These are phyloP conservation scores for Ramphastos sulfuratus DNA, from an alignment of 2,113 vertebrate species.

Conservation along the genomic window DNA sequence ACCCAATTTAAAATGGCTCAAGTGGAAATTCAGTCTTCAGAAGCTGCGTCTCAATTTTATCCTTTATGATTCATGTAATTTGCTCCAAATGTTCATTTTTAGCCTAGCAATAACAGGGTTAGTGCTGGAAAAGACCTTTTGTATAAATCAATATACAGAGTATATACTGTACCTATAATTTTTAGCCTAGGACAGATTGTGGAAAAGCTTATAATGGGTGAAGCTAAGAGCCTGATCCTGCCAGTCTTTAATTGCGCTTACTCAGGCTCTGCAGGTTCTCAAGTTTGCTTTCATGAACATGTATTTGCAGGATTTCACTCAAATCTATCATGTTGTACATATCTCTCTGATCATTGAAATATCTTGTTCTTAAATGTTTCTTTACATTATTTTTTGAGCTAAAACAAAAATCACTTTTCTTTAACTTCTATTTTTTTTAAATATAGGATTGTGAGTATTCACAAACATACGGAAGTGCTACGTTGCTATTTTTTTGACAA, in stretches of 20 bases:
- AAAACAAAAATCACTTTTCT: constrained; percentile 75
- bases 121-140: constrained; percentile 72
- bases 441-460: constrained; percentile 73
- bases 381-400: constrained; percentile 78
- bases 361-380: constrained; percentile 73
- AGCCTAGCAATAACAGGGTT: constrained; percentile 82
- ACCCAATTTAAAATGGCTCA: constrained; percentile 99
- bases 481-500: constrained; percentile 79
- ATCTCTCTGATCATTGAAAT: constrained; percentile 73
- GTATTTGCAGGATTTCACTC: not conserved
- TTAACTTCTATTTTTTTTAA: constrained; percentile 77
- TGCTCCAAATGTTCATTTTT: constrained; percentile 64
- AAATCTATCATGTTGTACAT: constrained; percentile 66
- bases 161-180: constrained; percentile 71
- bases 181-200: constrained; percentile 68
- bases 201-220: constrained; percentile 45
- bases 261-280: constrained; percentile 3
- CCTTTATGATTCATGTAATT: constrained; percentile 85
- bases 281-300: not conserved
- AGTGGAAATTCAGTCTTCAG: constrained; percentile 98
- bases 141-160: constrained; percentile 58
- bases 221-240: constrained; percentile 27
- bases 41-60: constrained; percentile 98
- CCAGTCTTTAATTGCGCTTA: not conserved
- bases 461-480: constrained; percentile 72